Evolutionary conservation across 1,140 invertebrate species (phyloP), one percentile per base, ranked within the genome.

Genomic region (Diabrotica virgifera): DNA sequence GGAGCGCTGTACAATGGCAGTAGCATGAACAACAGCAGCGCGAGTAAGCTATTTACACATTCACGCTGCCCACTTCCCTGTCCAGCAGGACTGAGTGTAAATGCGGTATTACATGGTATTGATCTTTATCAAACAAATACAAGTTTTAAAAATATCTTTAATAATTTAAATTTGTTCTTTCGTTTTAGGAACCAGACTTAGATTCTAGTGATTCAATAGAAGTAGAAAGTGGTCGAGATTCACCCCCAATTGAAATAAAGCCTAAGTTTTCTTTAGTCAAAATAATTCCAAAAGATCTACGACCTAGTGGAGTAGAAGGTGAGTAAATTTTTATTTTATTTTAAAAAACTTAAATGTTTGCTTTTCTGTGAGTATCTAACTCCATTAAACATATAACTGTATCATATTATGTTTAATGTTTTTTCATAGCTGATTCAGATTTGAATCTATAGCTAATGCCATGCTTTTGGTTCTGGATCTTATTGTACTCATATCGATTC

Each of bases 211-310:
- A 76, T 62, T 72, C 70, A 6, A 70, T 62, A 36, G 74, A 72
- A 65, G 70, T 63, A n/a, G 74, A 72, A 63, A 74, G 72, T 46
- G 76, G 71, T 0, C 55, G 71, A 14, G 76, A 77, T 63, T 70
- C 67, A 7, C 72, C 71, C 14, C 56, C 65, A 13, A 38, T 59
- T 9, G 66, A 68, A 56, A 53, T 56, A 36, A 61, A 35, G 50
- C 66, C 69, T 5, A 70, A 63, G 62, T 68, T 70, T 46, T 66
- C 63, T 36, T 24, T 61, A 54, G 62, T 70, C 6, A 64, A 64
- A 52, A 65, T 13, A 11, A 36, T 57, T 24, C 6, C 24, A 36
- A 64, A 64, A 35, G 66, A 59, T 59, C 63, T 14, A 13, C 67
- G 14, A 57, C 64, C 58, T 63, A 64, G 54, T 58, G 62, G 65